Evolutionary conservation across 2,113 vertebrate genomes (phyloP).

Genomic region (Onychorhynchus coronatus): DNA sequence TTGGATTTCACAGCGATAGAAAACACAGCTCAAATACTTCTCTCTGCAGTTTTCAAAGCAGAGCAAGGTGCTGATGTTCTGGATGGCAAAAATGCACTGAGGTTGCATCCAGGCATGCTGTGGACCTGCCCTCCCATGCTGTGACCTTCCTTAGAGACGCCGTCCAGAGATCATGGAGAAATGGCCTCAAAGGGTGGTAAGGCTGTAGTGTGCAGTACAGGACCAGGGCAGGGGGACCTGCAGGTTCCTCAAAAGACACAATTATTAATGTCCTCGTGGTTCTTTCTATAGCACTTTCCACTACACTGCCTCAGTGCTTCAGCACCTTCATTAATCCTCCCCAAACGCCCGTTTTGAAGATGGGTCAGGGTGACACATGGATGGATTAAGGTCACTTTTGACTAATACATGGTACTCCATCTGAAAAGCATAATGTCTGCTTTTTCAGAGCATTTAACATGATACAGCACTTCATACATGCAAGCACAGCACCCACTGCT

Average conservation of each 20-base stretch:
- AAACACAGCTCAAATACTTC: neutral
- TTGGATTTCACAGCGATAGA: neutral
- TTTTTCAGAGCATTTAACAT: neutral
- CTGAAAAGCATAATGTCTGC: neutral
- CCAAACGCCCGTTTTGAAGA: neutral
- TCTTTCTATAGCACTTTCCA: neutral
- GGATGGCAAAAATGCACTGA: neutral
- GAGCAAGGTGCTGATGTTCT: neutral
- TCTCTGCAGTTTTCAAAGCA: neutral
- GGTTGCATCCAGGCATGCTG: fast-evolving
- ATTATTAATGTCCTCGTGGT: neutral
- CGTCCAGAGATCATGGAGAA: neutral
- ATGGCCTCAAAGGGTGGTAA: neutral
- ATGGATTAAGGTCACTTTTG: constrained; percentile 44
- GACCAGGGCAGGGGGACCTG: neutral
- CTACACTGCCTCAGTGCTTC: neutral
- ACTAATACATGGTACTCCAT: constrained; percentile 18
- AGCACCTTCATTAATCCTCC: constrained; percentile 22
- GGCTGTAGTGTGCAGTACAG: neutral
- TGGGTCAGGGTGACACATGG: constrained; percentile 1
- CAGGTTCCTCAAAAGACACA: neutral
- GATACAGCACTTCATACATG: constrained; percentile 15
- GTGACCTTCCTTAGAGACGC: neutral
- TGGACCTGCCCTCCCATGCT: fast-evolving
- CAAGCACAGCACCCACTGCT: constrained; percentile 35